Evolutionary conservation across 2,113 vertebrate species (phyloP), one percentile per base, ranked within the genome.

Genomic region (Petromus typicus): DNA sequence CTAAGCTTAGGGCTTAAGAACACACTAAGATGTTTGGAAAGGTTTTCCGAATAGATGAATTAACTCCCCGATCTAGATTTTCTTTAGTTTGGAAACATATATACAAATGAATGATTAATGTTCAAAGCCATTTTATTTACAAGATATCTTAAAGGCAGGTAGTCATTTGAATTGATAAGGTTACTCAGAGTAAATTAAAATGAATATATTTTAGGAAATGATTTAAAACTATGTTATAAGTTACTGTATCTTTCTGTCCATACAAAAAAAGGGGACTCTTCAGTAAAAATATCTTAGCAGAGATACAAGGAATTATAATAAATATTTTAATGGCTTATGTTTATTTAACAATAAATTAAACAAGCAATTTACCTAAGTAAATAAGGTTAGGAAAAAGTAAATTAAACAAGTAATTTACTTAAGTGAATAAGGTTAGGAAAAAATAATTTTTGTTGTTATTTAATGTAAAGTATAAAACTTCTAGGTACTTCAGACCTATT

Each of bases 101-200:
- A 43, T 37, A 37, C n/a, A 71, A 69, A 40, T 71, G n/a, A 71
- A 40, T 64, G 9, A 91, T n/a, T 82, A 25, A 67, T 71, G 89
- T 93, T 22, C 86, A 73, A 73, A 20, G 63, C 27, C 23, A 86
- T 81, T 57, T 79, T 4, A n/a, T 40, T 18, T 66, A 94, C 43
- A 11, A 45, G 86, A 64, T 73, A 4, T 66, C 43, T 61, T 61
- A 86, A 91, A 89, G 32, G 11, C 14, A 86, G 37, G 64, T 66
- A 78, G 78, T 9, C 92, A 13, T 91, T 82, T 91, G 23, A 17
- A 48, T 86, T 97, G 86, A 59, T 61, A 89, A 79, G 30, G 43
- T 59, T 7, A 78, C 78, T 40, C 12, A 32, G n/a, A n/a, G 3
- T 63, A 56, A 67, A 20, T 54, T 37, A 86, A 89, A 93, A 94